These are phyloP conservation scores for Eulemur rubriventer DNA, from an alignment of 2,797 vertebrate genomes.

Conservation along the genomic window DNA sequence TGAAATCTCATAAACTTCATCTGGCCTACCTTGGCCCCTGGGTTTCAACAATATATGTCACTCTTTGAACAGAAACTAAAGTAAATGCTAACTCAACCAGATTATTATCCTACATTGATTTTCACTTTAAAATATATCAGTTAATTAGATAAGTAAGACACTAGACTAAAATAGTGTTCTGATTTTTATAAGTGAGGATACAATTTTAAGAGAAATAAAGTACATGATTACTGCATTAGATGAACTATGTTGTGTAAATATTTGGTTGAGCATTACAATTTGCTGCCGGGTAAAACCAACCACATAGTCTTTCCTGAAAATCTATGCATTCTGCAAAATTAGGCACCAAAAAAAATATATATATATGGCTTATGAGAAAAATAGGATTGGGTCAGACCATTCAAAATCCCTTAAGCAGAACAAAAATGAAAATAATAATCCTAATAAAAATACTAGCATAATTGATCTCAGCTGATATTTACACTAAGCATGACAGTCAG, in stretches of 20 bases:
- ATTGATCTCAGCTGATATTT: background rate
- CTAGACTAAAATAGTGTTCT: background rate
- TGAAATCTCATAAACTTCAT: background rate
- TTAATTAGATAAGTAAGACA: background rate
- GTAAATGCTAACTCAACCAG: background rate
- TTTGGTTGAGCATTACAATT: slow-evolving; percentile 24
- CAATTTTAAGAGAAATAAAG: slow-evolving; percentile 44
- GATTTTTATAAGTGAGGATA: slow-evolving; percentile 13
- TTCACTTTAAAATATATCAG: slow-evolving; percentile 51
- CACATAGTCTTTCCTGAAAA: slow-evolving; percentile 2
- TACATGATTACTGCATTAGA: background rate
- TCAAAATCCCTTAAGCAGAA: slow-evolving; percentile 8
- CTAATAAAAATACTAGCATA: background rate
- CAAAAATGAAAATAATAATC: slow-evolving; percentile 24
- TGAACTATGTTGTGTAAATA: background rate
- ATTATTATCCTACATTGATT: background rate
- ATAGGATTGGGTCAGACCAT: background rate
- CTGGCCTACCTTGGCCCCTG: background rate
- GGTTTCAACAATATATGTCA: background rate
- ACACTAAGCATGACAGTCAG: background rate
- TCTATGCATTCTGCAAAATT: slow-evolving; percentile 26
- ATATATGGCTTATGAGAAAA: background rate
- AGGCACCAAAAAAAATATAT: background rate
- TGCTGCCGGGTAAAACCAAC: background rate
- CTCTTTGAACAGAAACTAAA: slow-evolving; percentile 25